These are phyloP conservation scores for Notamacropus eugenii DNA, from an alignment of 2,797 vertebrate genomes.

Conservation along the genomic window DNA sequence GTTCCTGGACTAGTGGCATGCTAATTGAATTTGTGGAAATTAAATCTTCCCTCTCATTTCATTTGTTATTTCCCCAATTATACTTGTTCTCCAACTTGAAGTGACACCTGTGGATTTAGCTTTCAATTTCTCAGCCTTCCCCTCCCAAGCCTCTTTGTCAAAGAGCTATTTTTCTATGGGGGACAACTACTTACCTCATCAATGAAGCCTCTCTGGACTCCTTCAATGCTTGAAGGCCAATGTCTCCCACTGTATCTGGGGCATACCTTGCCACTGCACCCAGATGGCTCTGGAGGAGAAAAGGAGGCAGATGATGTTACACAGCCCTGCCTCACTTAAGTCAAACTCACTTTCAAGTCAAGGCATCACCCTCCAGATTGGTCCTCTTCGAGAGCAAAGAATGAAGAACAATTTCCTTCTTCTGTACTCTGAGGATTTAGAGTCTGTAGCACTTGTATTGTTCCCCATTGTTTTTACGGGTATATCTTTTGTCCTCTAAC, in stretches of 20 bases:
- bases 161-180: background rate
- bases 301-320: background rate
- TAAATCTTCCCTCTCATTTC: constrained; percentile 14
- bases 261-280: background rate
- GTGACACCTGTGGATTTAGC: background rate
- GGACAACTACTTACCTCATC: background rate
- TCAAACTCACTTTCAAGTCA: background rate
- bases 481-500: background rate
- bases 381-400: background rate
- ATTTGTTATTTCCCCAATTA: background rate
- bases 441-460: background rate
- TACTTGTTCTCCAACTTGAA: background rate
- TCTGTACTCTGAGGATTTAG: background rate
- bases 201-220: background rate
- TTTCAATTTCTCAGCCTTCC: constrained; percentile 35
- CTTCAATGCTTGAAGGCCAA: background rate
- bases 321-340: background rate
- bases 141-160: background rate
- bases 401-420: background rate
- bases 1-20: constrained; percentile 14
- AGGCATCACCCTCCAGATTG: background rate
- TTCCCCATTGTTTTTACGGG: background rate
- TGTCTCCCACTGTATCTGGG: background rate
- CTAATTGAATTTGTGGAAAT: constrained; percentile 14
- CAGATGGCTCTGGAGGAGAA: background rate